A percentile compares a stretch with the other conserved stretches of the same genome.
Evolutionary conservation across 2,797 vertebrate genomes (phyloP).

Genomic region (Sebastes hopkinsi): DNA sequence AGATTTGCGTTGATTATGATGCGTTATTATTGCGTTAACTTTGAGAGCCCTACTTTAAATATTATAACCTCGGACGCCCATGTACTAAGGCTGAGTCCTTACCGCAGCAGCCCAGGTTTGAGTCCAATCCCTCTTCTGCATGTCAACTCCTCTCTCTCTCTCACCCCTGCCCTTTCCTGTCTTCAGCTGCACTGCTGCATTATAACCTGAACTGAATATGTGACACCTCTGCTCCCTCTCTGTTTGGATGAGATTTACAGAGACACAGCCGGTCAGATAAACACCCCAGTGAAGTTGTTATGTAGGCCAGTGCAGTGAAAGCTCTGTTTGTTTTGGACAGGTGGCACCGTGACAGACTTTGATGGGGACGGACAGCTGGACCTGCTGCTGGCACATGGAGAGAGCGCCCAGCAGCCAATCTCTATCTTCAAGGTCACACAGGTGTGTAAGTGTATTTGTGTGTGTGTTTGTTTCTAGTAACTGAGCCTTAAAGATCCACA

Average conservation of each 20-base stretch:
- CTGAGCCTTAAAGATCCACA: not conserved
- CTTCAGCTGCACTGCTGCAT: too few species aligned
- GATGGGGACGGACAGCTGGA: conserved; percentile 93
- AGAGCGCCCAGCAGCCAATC: conserved; percentile 90
- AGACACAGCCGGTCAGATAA: not conserved
- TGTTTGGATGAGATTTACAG: not conserved
- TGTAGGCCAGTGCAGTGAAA: conserved; percentile 14
- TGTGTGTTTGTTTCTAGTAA: not conserved
- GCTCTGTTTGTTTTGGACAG: conserved; percentile 68
- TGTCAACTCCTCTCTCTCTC: too few species aligned
- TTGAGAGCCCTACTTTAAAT: too few species aligned
- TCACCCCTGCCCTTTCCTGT: too few species aligned
- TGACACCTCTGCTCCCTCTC: not conserved
- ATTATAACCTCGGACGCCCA: too few species aligned
- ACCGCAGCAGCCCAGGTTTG: too few species aligned
- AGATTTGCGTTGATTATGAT: too few species aligned
- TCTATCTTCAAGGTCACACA: conserved; percentile 90
- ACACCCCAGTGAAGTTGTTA: not conserved
- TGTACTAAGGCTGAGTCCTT: too few species aligned
- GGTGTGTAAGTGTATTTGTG: conserved; percentile 48
- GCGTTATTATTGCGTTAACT: too few species aligned
- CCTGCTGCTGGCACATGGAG: conserved; percentile 91
- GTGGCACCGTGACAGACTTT: conserved; percentile 90
- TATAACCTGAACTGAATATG: not conserved
- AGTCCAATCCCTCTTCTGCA: too few species aligned